Evolutionary conservation across 2,888 invertebrate genomes (phyloP).

Genomic region (Agrenia bidenticulata): DNA sequence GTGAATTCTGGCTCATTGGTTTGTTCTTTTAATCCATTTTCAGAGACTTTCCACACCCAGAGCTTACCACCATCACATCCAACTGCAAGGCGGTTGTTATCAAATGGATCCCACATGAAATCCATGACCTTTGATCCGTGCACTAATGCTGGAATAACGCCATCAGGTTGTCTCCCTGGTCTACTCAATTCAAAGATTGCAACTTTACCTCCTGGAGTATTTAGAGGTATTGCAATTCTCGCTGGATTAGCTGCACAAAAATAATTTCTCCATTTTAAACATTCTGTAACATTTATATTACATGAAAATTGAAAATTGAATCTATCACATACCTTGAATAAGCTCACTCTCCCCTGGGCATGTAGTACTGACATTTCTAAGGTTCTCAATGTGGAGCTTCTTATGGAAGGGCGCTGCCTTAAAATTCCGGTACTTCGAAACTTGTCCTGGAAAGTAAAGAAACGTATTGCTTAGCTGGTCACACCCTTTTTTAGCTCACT

Average conservation of each 20-base stretch:
- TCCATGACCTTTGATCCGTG: conserved; percentile 88
- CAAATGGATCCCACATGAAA: conserved; percentile 93
- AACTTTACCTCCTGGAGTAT: conserved; percentile 87
- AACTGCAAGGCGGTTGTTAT: conserved; percentile 74
- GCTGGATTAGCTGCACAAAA: conserved; percentile 72
- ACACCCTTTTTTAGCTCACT: too few species aligned
- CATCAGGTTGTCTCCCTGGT: conserved; percentile 74
- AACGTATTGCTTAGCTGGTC: too few species aligned
- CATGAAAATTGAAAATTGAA: not conserved
- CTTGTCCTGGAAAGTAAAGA: conserved; percentile 68
- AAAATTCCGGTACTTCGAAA: conserved; percentile 88
- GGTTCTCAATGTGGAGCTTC: conserved; percentile 86
- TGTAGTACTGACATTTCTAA: conserved; percentile 84
- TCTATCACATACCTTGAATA: conserved; percentile 69
- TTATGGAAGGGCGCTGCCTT: conserved; percentile 89
- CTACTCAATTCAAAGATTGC: conserved; percentile 80
- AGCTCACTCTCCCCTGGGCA: conserved; percentile 93
- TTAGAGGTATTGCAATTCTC: conserved; percentile 84
- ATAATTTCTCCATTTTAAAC: not conserved
- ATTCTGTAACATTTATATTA: not conserved
- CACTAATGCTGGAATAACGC: conserved; percentile 81
- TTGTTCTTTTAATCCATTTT: conserved; percentile 72
- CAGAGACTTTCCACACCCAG: conserved; percentile 76
- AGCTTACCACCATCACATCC: conserved; percentile 85
- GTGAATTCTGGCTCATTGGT: conserved; percentile 72